phyloP scores from a whole-genome alignment of 1,140 invertebrate species.

The Macrobrachium rosenbergii region DNA sequence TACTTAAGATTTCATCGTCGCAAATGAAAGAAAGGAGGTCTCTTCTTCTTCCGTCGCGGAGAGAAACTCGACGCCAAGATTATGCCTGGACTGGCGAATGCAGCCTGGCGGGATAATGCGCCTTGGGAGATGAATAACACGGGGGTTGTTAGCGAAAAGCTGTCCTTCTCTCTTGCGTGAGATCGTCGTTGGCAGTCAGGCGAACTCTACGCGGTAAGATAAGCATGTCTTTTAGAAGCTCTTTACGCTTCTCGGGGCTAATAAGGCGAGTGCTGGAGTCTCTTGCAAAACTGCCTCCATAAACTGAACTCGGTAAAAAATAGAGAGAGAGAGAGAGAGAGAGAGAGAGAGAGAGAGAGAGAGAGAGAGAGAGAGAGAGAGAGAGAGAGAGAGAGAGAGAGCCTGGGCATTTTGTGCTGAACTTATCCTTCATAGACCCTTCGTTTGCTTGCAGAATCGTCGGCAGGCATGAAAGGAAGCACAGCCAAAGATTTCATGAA shows the following conservation, averaged over 20 bases:
- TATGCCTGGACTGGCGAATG: no score
- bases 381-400: constrained; percentile 29
- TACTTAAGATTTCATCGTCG: no score
- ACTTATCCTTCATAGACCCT: background rate
- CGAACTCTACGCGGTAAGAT: background rate
- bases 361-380: constrained; percentile 37
- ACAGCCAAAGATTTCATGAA: background rate
- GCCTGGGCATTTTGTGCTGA: background rate
- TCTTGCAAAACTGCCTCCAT: background rate
- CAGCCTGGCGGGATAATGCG: no score
- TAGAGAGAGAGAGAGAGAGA: constrained; percentile 38
- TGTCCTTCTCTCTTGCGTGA: no score
- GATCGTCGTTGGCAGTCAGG: no score
- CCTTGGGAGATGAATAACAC: no score
- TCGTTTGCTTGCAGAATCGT: background rate
- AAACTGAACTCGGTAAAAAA: background rate
- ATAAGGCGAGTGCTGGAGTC: background rate
- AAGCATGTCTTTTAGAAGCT: background rate
- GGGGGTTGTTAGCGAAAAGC: no score
- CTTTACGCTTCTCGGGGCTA: background rate
- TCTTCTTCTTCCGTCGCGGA: no score
- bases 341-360: constrained; percentile 37
- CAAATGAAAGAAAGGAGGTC: no score
- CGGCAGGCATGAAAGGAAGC: no score
- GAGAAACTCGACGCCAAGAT: no score